These are phyloP conservation scores for Rosalia funebris DNA, from an alignment of 2,888 invertebrate species.

Conservation along the genomic window DNA sequence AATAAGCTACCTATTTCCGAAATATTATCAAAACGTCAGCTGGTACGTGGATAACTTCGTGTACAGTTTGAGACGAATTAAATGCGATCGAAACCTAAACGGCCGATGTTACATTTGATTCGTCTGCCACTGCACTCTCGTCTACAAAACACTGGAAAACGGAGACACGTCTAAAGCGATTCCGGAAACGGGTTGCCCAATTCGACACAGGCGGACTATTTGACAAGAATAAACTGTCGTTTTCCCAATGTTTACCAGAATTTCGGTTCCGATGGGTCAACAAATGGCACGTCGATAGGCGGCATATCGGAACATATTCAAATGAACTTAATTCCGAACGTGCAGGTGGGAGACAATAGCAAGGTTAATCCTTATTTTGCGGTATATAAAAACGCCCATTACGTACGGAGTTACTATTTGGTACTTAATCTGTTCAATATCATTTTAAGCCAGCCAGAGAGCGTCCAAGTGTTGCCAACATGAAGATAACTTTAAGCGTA, in stretches of 20 bases:
- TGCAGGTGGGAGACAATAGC: slow-evolving; percentile 29
- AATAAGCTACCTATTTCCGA: too few species aligned
- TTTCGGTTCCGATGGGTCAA: background rate
- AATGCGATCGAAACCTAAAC: too few species aligned
- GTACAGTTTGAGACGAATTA: too few species aligned
- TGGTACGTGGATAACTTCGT: too few species aligned
- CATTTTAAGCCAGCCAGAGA: too few species aligned
- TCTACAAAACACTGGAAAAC: background rate
- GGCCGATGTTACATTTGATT: too few species aligned
- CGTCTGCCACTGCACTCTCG: too few species aligned
- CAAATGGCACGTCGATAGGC: background rate
- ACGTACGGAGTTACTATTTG: slow-evolving; percentile 6
- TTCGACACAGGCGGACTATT: slow-evolving; percentile 7
- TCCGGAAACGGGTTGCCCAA: background rate
- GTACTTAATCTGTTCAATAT: slow-evolving; percentile 6
- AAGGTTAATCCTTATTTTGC: slow-evolving; percentile 29
- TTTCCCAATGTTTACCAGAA: slow-evolving; percentile 1
- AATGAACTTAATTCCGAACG: slow-evolving; percentile 8
- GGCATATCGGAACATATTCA: slow-evolving; percentile 4
- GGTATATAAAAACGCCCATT: slow-evolving; percentile 24
- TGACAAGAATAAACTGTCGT: slow-evolving; percentile 1
- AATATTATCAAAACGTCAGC: too few species aligned
- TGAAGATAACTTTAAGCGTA: background rate
- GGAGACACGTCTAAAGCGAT: background rate
- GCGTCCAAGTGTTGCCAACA: background rate